phyloP scores from a whole-genome alignment of 1,140 invertebrate genomes.

The Rhysida immarginata region DNA sequence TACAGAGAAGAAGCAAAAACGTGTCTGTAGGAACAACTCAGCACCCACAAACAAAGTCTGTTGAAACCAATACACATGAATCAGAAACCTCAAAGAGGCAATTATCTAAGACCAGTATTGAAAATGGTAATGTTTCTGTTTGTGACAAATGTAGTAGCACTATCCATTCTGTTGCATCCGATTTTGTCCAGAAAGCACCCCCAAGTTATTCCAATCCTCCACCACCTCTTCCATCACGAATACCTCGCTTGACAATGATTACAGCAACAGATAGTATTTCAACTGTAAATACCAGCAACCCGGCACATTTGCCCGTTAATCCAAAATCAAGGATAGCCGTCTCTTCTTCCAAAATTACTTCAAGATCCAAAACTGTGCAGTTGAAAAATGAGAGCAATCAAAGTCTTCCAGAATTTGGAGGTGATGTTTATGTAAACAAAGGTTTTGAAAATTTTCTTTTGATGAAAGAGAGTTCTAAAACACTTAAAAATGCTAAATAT shows the following conservation, averaged over 20 bases:
- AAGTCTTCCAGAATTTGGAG: no score
- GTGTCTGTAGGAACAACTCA: constrained; percentile 34
- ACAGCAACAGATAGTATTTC: constrained; percentile 11
- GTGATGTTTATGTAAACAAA: constrained; percentile 16
- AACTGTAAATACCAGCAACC: no score
- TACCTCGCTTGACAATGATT: constrained; percentile 14
- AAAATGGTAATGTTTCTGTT: constrained; percentile 33
- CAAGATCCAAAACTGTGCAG: no score
- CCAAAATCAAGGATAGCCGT: constrained; percentile 25
- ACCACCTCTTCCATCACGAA: constrained; percentile 15
- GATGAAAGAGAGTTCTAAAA: constrained; percentile 17
- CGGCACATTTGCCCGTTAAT: constrained; percentile 22
- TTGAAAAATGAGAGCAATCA: no score
- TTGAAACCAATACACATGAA: not conserved
- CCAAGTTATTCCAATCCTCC: constrained; percentile 8
- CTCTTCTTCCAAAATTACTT: no score
- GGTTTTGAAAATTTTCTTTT: constrained; percentile 24
- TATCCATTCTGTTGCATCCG: constrained; percentile 37
- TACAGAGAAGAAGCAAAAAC: constrained; percentile 23
- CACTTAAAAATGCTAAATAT: not conserved
- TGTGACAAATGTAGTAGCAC: constrained; percentile 48
- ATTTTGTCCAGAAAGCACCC: constrained; percentile 26
- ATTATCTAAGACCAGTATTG: constrained; percentile 10
- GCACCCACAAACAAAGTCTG: constrained; percentile 22
- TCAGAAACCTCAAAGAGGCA: not conserved